Base-by-base conservation (phyloP, 2,888 invertebrate species). In the Tuta absoluta region DNA sequence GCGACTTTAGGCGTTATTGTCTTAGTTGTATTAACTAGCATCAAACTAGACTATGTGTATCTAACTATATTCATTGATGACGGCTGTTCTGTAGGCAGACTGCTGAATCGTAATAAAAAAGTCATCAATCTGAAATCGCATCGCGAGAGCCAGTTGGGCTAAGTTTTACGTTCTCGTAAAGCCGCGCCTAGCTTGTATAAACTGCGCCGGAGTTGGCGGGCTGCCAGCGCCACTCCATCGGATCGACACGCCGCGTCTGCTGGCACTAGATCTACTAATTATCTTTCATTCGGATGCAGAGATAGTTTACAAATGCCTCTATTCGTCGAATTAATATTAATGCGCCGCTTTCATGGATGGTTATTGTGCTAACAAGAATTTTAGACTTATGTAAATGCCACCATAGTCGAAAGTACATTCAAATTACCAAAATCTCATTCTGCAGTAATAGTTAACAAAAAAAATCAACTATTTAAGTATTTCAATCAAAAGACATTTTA, bases 121-220 rank as follows among this genome's bases (percentile, higher is more conserved):
- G 68, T 74, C 72, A 73, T 80, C 75, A 75, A 78, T 79, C 75
- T 80, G 63, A 75, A 83, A 82, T 82, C 76, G 75, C 77, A 80
- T 77, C 75, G 68, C 71, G 75, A 77, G 73, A 81, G 76, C 75
- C 76, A 78, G 79, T 83, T 80, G 76, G 75, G 80, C 78, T 81
- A 82, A 86, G 80, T 85, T 86, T 80, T 80, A 84, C 73, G 72
- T 75, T 81, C 78, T 86, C 84, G 78, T 87, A 88, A 89, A 87
- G 24, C 74, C 75, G 78, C 73, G 73, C 72, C 73, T 72, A 74
- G 76, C 79, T 82, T 81, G 71, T 80, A 82, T 78, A 79, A 79
- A 80, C 71, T 75, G 81, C 79, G 77, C 77, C 68, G 68, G 71
- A 72, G 71, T 83, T 86, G 89, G 89, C 85, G 51, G 28, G 63